A percentile compares a stretch with the other conserved stretches of the same genome.
phyloP scores from a whole-genome alignment of 2,888 invertebrate genomes.

The Pterostichus madidus region DNA sequence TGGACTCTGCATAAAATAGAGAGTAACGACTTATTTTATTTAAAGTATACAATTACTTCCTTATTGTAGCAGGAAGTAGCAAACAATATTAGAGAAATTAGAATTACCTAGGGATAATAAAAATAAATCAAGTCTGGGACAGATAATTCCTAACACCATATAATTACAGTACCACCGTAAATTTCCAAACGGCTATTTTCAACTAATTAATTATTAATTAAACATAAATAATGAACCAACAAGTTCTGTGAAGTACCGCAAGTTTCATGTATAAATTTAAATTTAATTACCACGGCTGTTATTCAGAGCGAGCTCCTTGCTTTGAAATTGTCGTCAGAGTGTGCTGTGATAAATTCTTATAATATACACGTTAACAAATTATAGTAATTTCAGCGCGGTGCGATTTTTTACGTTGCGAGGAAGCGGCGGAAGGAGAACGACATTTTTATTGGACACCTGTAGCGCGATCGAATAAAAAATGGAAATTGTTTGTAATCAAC shows the following conservation, averaged over 20 bases:
- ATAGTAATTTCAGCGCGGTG: not conserved
- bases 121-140: too few relatives aligned
- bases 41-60: too few relatives aligned
- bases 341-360: constrained; percentile 3
- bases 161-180: not conserved
- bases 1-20: too few relatives aligned
- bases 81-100: too few relatives aligned
- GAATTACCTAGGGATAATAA: too few relatives aligned
- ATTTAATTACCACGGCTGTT: constrained; percentile 41
- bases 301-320: not conserved
- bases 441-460: constrained; percentile 15
- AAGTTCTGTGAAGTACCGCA: constrained; percentile 23
- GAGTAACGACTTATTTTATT: too few relatives aligned
- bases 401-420: not conserved
- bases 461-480: too few relatives aligned
- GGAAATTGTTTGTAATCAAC: too few relatives aligned
- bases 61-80: too few relatives aligned
- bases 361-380: constrained; percentile 1
- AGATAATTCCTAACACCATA: not conserved
- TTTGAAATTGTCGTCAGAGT: too few relatives aligned
- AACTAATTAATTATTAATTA: constrained; percentile 9
- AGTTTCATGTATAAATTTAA: constrained; percentile 55
- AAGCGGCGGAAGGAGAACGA: not conserved
- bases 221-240: not conserved
- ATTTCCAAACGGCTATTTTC: not conserved